Evolutionary conservation across 2,797 vertebrate genomes (phyloP).

Genomic region (Ceryle rudis): DNA sequence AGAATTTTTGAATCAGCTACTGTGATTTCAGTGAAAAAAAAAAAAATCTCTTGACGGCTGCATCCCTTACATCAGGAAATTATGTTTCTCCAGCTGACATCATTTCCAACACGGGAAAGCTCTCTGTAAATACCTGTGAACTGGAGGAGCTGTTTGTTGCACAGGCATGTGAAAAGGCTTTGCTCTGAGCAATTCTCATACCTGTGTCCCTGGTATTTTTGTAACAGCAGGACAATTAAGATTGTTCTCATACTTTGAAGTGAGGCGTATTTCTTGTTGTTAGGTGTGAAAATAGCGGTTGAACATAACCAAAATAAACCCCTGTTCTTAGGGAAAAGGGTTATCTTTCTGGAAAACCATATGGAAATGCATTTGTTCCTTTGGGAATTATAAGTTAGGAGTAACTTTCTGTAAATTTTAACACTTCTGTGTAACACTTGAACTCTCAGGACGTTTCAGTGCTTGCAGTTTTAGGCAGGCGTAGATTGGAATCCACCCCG

Average conservation of each 20-base stretch:
- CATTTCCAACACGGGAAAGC: not conserved
- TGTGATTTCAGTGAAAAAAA: not conserved
- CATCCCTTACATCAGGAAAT: not conserved
- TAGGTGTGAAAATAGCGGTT: not conserved
- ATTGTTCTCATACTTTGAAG: not conserved
- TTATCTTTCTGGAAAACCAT: not conserved
- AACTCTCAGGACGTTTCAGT: not conserved
- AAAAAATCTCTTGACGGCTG: not conserved
- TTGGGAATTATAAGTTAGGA: not conserved
- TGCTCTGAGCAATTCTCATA: not conserved
- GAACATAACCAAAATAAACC: not conserved
- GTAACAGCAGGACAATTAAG: not conserved
- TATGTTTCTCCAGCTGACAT: not conserved
- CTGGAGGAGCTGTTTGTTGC: not conserved
- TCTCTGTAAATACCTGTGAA: not conserved
- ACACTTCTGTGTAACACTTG: not conserved
- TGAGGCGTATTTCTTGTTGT: not conserved
- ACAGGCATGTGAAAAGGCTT: not conserved
- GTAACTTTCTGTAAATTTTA: not conserved
- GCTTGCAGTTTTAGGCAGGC: not conserved
- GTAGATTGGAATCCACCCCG: not conserved
- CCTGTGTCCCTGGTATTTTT: not conserved
- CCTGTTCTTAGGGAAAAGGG: not conserved
- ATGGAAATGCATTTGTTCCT: not conserved
- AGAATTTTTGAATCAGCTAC: not conserved